These are phyloP conservation scores for Drosophila anceps DNA, from an alignment of 2,888 invertebrate genomes.

Conservation along the genomic window DNA sequence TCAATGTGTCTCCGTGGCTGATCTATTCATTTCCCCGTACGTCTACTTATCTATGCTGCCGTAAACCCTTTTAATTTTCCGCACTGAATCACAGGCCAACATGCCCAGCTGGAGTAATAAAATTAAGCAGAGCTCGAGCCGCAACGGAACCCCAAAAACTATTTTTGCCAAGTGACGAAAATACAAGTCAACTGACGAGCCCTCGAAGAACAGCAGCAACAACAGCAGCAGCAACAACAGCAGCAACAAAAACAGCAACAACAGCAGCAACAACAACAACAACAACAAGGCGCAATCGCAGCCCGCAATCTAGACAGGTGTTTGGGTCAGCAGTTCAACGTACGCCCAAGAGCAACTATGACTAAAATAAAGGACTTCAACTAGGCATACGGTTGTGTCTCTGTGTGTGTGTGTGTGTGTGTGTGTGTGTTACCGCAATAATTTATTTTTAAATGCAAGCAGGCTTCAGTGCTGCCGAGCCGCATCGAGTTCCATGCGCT, in stretches of 20 bases:
- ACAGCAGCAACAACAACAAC: too few relatives aligned
- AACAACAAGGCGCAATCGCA: conserved; percentile 10
- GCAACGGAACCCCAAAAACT: conserved; percentile 22
- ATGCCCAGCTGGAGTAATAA: conserved; percentile 29
- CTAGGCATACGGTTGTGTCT: conserved; percentile 6
- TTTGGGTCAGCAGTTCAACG: conserved; percentile 61
- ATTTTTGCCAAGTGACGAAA: conserved; percentile 35
- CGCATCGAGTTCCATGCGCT: conserved; percentile 35
- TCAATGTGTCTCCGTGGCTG: conserved; percentile 1
- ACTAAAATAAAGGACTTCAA: conserved; percentile 33
- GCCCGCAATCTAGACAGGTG: conserved; percentile 37
- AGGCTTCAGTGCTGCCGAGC: conserved; percentile 19
- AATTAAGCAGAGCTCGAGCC: conserved; percentile 35
- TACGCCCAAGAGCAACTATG: conserved; percentile 35
- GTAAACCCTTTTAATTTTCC: conserved; percentile 48
- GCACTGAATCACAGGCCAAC: conserved; percentile 44
- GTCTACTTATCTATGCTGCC: conserved; percentile 23
- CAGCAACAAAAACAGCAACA: too few relatives aligned
- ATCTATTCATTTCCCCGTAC: conserved; percentile 32
- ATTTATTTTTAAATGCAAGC: conserved; percentile 50
- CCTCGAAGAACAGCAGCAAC: conserved; percentile 3
- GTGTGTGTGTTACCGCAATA: conserved; percentile 34
- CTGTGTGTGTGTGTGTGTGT: too few relatives aligned
- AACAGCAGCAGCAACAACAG: not conserved
- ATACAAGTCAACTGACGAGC: conserved; percentile 21